Conservation (phyloP, 2,113 vertebrate genomes). For the Nyctibius bracteatus region DNA sequence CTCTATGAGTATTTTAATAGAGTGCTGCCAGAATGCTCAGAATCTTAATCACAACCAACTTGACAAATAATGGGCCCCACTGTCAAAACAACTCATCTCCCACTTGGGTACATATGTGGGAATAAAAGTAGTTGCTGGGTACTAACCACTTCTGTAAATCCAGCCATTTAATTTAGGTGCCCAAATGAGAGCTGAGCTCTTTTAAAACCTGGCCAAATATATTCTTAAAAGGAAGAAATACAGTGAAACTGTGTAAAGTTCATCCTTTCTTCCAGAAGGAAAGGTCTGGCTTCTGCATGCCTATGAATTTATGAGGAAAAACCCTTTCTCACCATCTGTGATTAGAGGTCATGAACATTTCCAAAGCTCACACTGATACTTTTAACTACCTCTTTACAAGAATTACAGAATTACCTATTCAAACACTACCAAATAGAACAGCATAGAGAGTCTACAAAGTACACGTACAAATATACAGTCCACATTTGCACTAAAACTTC, state of each 20-base stretch:
- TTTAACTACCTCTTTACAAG: constrained; percentile 2
- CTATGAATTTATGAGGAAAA: constrained; percentile 39
- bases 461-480: background rate
- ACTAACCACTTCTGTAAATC: constrained; percentile 43
- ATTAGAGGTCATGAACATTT: constrained; percentile 44
- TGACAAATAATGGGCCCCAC: constrained; percentile 31
- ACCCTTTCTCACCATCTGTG: background rate
- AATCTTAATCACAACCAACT: constrained; percentile 45
- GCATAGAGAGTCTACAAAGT: background rate
- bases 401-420: constrained; percentile 47
- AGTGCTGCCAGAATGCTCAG: constrained; percentile 16
- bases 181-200: constrained; percentile 25
- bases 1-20: constrained; percentile 36
- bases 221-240: constrained; percentile 36
- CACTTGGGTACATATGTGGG: background rate
- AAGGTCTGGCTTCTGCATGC: constrained; percentile 33
- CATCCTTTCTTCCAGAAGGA: constrained; percentile 31
- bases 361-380: background rate
- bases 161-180: constrained; percentile 37
- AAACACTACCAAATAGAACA: constrained; percentile 7
- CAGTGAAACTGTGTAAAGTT: constrained; percentile 46
- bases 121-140: constrained; percentile 54
- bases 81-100: constrained; percentile 43
- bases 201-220: constrained; percentile 35
- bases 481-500: background rate